Percentiles rank a stretch among this genome's conserved stretches.
phyloP scores from a whole-genome alignment of 2,797 vertebrate species.

The Octomys mimax region DNA sequence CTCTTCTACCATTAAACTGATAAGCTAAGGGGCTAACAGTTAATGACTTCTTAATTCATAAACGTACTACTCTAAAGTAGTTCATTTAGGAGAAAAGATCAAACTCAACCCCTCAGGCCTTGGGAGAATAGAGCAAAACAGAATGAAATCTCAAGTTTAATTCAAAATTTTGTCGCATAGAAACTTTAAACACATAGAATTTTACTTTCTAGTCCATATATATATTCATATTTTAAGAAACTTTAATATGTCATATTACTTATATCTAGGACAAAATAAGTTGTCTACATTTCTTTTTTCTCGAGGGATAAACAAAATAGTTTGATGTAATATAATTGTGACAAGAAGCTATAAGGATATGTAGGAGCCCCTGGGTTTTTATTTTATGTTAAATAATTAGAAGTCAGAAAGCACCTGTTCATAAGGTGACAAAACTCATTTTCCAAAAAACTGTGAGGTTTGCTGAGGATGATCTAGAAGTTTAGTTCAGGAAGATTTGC shows the following conservation, averaged over 20 bases:
- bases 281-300: constrained; percentile 55
- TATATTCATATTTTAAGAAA: constrained; percentile 61
- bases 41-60: background rate
- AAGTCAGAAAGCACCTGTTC: constrained; percentile 58
- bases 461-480: background rate
- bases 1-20: background rate
- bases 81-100: constrained; percentile 24
- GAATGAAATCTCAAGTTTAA: background rate
- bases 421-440: constrained; percentile 63
- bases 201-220: background rate
- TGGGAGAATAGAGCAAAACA: background rate
- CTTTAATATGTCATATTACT: constrained; percentile 44
- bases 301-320: constrained; percentile 72
- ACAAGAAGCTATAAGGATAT: constrained; percentile 29
- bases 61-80: constrained; percentile 49
- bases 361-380: background rate
- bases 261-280: constrained; percentile 59
- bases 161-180: background rate
- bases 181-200: constrained; percentile 20
- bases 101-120: background rate
- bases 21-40: background rate
- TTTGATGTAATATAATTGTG: constrained; percentile 44
- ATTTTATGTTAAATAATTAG: constrained; percentile 65
- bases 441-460: constrained; percentile 43
- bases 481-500: background rate